Conservation (phyloP, 1,140 invertebrate species). For the Drosophila sucinea region DNA sequence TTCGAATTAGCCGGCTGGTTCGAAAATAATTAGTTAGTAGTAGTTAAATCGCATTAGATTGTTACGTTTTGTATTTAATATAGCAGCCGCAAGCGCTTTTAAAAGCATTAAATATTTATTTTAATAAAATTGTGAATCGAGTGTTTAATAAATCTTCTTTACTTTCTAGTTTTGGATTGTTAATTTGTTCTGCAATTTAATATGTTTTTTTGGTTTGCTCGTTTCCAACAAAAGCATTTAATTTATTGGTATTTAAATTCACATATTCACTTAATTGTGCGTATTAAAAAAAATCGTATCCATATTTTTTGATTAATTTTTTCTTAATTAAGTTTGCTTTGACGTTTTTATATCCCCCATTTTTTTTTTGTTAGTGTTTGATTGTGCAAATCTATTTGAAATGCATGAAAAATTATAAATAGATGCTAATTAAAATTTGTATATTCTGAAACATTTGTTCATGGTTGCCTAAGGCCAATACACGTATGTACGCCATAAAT, state of each 20-base stretch:
- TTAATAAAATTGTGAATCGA: not conserved
- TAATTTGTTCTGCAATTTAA: not conserved
- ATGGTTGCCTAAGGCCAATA: not conserved
- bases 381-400: slow-evolving; percentile 16
- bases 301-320: slow-evolving; percentile 29
- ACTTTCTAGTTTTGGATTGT: not conserved
- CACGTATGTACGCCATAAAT: not conserved
- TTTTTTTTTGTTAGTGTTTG: not conserved
- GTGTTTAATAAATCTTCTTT: not conserved
- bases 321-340: slow-evolving; percentile 15
- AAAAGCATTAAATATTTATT: not conserved
- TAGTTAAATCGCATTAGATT: too few relatives aligned
- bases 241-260: slow-evolving; percentile 15
- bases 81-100: too few relatives aligned
- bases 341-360: not conserved
- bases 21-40: too few relatives aligned
- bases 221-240: not conserved
- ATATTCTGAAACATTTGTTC: slow-evolving; percentile 3
- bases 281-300: not conserved
- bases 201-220: not conserved
- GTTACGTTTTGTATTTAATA: too few relatives aligned
- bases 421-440: slow-evolving; percentile 21
- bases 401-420: slow-evolving; percentile 32
- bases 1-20: too few relatives aligned
- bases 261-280: slow-evolving; percentile 6